Base-by-base conservation (phyloP, 2,888 invertebrate genomes). In the Tromatobia lineatoria region DNA sequence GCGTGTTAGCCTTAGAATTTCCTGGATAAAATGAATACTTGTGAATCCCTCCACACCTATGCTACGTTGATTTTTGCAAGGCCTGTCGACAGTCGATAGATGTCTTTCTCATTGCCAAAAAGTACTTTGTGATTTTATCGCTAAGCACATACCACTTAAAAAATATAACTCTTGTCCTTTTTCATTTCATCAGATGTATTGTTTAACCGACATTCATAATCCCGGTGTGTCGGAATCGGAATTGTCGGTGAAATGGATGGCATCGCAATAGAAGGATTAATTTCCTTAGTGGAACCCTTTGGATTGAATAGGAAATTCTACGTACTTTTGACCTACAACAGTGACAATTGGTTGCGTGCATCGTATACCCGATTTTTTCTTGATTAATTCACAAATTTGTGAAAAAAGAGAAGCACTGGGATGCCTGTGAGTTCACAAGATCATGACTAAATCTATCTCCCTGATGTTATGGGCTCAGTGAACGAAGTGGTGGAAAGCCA, bases 401-500 rank as follows among this genome's bases (percentile, higher is more conserved):
- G 8, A 61, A 61, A 66, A 11, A 23, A 13, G 11, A 23, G 20
- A 18, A 23, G 45, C 20, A 13, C 0, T 20, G 3, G 4, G 10
- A 45, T 20, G 42, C 20, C 20, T 13, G 23, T 42, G 42, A 42
- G 66, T 42, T 66, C 23, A 66, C 18, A 45, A 66, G 66, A 42
- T 66, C 11, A 66, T 45, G 23, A 23, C 23, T 7, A 25, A 67
- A 67, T 67, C 23, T 38, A 38, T 66, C 66, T 66, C 13, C 45
- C 6, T 10, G 23, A 20, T 66, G 42, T 23, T 11, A 13, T 1
- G 42, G 42, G 18, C 20, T 45, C n/a, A n/a, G 47, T 15, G 18
- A 67, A 67, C 67, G 47, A 50, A 50, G 74, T 34, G 47, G 38
- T 18, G 15, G 20, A 50, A 50, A 50, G 61, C 64, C 20, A 74